Conservation (phyloP, 2,888 invertebrate species). For the Osmoderma eremita region DNA sequence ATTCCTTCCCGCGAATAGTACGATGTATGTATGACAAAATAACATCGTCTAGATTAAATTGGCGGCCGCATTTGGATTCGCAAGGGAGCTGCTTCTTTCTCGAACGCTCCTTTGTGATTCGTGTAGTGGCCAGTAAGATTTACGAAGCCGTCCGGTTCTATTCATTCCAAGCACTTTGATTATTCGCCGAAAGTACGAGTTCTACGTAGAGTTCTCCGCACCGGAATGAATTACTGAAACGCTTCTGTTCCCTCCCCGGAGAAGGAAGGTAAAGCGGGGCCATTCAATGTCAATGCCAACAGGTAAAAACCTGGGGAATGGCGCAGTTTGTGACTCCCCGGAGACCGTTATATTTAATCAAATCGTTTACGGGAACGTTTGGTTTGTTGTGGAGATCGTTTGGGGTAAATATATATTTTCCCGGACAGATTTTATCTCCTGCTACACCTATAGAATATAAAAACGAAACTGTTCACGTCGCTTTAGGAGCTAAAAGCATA, state of each 20-base stretch:
- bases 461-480: neutral
- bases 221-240: conserved; percentile 23
- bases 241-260: conserved; percentile 10
- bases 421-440: neutral
- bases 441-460: neutral
- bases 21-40: too few species aligned
- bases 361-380: conserved; percentile 18
- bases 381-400: conserved; percentile 10
- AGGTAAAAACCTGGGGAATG: conserved; percentile 21
- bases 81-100: conserved; percentile 2
- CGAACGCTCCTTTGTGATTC: conserved; percentile 19
- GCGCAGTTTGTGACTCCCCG: conserved; percentile 5
- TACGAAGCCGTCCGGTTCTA: conserved; percentile 20
- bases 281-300: conserved; percentile 24
- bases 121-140: conserved; percentile 21
- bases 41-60: neutral
- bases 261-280: conserved; percentile 3
- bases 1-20: too few species aligned
- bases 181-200: conserved; percentile 16
- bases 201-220: conserved; percentile 9
- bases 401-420: conserved; percentile 1
- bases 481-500: too few species aligned
- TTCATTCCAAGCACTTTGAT: conserved; percentile 27
- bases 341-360: conserved; percentile 30
- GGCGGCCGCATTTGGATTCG: conserved; percentile 9